Percentiles rank a stretch among this genome's conserved stretches.
Evolutionary conservation across 1,140 invertebrate genomes (phyloP).

Genomic region (Drosophila tani): DNA sequence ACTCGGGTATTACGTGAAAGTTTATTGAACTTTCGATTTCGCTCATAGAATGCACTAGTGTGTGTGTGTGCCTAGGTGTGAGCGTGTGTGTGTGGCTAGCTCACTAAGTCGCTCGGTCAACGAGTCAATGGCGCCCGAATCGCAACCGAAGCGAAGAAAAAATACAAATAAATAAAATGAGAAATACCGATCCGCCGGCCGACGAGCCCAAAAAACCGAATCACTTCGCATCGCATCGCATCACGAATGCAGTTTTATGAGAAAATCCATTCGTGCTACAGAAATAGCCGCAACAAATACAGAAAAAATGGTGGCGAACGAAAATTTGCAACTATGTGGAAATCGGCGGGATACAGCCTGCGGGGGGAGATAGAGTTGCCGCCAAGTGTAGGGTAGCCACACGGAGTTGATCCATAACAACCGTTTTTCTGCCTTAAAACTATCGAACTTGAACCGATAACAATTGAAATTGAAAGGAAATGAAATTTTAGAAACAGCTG

Average conservation of each 20-base stretch:
- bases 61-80: slow-evolving; percentile 9
- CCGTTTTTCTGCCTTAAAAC: not conserved
- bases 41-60: slow-evolving; percentile 63
- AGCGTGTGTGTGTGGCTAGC: slow-evolving; percentile 31
- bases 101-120: slow-evolving; percentile 81
- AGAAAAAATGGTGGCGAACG: slow-evolving; percentile 22
- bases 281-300: slow-evolving; percentile 29
- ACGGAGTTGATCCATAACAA: not conserved
- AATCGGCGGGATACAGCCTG: not conserved
- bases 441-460: not conserved
- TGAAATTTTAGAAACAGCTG: too few relatives aligned
- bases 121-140: slow-evolving; percentile 75
- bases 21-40: slow-evolving; percentile 84
- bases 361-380: not conserved
- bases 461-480: not conserved
- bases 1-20: slow-evolving; percentile 76
- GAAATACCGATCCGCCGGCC: slow-evolving; percentile 23
- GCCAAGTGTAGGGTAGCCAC: slow-evolving; percentile 7
- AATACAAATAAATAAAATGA: slow-evolving; percentile 35
- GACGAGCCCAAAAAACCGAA: slow-evolving; percentile 37
- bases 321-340: slow-evolving; percentile 16
- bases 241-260: slow-evolving; percentile 48
- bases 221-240: slow-evolving; percentile 40
- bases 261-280: slow-evolving; percentile 40
- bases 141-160: slow-evolving; percentile 43